Percentiles rank a stretch among this genome's conserved stretches.
Evolutionary conservation across 2,797 vertebrate species (phyloP).

Genomic region (Momotus momota): DNA sequence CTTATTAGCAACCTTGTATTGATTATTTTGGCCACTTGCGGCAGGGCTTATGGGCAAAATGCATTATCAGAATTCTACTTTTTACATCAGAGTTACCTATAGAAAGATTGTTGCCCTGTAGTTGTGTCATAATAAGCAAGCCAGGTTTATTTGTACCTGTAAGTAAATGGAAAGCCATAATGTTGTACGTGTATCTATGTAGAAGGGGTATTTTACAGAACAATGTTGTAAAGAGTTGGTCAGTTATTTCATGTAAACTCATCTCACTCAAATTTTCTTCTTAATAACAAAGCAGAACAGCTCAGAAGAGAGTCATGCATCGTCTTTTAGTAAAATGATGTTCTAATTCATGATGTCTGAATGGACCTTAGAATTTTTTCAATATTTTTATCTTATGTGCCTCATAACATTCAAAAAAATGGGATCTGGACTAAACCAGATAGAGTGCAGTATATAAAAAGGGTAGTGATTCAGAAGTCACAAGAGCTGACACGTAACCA

Average conservation of each 20-base stretch:
- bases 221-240: neutral
- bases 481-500: neutral
- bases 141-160: neutral
- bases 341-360: neutral
- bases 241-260: neutral
- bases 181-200: neutral
- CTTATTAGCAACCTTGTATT: neutral
- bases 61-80: neutral
- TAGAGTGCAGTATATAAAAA: neutral
- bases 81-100: neutral
- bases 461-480: neutral
- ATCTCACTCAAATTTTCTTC: neutral
- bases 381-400: neutral
- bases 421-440: neutral
- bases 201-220: neutral
- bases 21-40: neutral
- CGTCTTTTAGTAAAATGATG: neutral
- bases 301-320: neutral
- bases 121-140: neutral
- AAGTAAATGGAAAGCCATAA: neutral
- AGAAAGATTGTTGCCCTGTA: neutral
- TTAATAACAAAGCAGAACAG: neutral
- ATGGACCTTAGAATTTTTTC: neutral
- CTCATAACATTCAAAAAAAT: neutral
- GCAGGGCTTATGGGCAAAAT: neutral